Base-by-base conservation (phyloP, 2,888 invertebrate genomes). In the Encarsia formosa region DNA sequence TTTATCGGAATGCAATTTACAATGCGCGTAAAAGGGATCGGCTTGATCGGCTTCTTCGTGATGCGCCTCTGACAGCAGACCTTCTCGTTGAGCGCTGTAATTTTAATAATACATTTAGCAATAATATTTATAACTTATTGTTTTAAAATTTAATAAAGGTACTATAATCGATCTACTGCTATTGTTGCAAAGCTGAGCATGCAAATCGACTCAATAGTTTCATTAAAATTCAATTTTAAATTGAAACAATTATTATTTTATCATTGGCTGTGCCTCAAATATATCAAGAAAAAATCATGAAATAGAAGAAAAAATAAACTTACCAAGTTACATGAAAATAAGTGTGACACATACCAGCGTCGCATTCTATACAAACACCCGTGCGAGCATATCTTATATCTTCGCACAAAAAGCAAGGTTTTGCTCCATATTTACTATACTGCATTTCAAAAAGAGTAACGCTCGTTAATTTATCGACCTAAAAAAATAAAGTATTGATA, bases 311-410 rank as follows among this genome's bases (percentile, higher is more conserved):
- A 22, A 8, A 38, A 15, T 15, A 23, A 41, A 56, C 53, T 73
- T 76, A 89, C 89, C 98, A 99, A 11, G 97, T 97, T 34, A 96
- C 96, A 74, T 99, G 99, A 74, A 98, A 97, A 77, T 90, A 94
- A 0, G 90, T 92, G 68, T 93, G 87, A 78, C 99, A 99, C 84
- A 99, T 88, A 22, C 98, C 99, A 9, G 98, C 98, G 77, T 99
- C 99, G 76, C 99, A 99, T 56, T 91, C 89, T 48, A 98, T 92
- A 69, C 93, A 92, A 13, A 99, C 92, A 2, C 99, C 99, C 1
- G 95, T 93, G 23, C 94, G 81, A 8, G 93, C 87, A 65, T 88
- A 87, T 34, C 91, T 79, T 4, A 87, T 83, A 73, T 97, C 94
- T 58, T 86, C 86, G 73, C 99, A 99, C 11, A 95, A 77, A 6